These are phyloP conservation scores for Cyanocitta stelleri DNA, from an alignment of 2,113 vertebrate genomes.

Conservation along the genomic window DNA sequence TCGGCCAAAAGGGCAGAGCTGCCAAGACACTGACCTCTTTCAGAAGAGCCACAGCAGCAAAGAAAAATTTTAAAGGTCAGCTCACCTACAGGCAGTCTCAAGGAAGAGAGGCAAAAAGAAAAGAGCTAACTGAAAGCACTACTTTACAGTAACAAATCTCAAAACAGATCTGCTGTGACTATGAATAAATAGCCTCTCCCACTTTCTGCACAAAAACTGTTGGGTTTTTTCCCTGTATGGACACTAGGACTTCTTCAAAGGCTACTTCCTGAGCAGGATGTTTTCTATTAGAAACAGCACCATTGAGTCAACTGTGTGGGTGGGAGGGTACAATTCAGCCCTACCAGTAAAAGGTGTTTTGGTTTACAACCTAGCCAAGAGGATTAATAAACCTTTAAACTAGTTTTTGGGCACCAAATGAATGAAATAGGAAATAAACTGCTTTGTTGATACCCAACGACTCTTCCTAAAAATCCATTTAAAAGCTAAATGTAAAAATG, in stretches of 20 bases:
- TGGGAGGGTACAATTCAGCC: background rate
- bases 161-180: background rate
- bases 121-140: background rate
- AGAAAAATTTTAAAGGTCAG: slow-evolving; percentile 43
- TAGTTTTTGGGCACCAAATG: background rate
- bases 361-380: background rate
- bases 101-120: background rate
- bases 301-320: background rate
- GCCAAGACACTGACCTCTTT: background rate
- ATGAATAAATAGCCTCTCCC: background rate
- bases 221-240: background rate
- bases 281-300: background rate
- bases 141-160: background rate
- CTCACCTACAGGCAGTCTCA: background rate
- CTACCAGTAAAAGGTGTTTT: background rate
- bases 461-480: background rate
- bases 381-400: background rate
- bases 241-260: background rate
- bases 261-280: background rate
- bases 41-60: background rate
- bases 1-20: slow-evolving; percentile 5
- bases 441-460: background rate
- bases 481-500: background rate
- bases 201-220: background rate
- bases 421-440: background rate